These are phyloP conservation scores for Laspeyria flexula DNA, from an alignment of 2,888 invertebrate species.

Conservation along the genomic window DNA sequence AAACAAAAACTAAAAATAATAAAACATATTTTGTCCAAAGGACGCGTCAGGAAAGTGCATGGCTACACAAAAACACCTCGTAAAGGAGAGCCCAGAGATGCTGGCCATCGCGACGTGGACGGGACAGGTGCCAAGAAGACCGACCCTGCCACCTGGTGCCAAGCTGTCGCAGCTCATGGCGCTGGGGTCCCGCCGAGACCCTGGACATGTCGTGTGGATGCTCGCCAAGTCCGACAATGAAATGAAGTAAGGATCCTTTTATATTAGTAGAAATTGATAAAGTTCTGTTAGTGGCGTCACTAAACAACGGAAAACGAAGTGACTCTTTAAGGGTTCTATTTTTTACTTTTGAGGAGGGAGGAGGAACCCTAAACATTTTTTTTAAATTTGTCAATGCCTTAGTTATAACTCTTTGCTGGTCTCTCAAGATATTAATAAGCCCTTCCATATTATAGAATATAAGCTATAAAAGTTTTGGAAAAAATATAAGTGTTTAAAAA, in stretches of 20 bases:
- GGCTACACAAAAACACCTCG: slow-evolving; percentile 85
- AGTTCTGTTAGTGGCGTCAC: no score
- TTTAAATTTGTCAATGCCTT: no score
- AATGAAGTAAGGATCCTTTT: slow-evolving; percentile 87
- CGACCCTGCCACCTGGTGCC: slow-evolving; percentile 89
- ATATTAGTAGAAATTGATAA: no score
- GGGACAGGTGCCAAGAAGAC: slow-evolving; percentile 90
- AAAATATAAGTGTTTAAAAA: no score
- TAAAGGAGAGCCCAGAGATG: slow-evolving; percentile 93
- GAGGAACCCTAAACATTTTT: no score
- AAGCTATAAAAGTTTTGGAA: no score
- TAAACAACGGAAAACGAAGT: no score
- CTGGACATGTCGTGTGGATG: slow-evolving; percentile 92
- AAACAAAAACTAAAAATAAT: background rate
- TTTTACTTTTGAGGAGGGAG: no score
- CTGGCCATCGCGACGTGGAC: slow-evolving; percentile 93
- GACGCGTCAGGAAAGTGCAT: slow-evolving; percentile 82
- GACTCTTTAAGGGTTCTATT: no score
- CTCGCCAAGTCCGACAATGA: slow-evolving; percentile 91
- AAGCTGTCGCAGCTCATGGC: slow-evolving; percentile 91
- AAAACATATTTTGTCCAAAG: slow-evolving; percentile 45
- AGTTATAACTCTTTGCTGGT: no score
- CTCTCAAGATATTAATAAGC: no score
- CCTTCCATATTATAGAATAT: no score
- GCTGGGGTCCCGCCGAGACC: slow-evolving; percentile 89